Base-by-base conservation (phyloP, 2,113 vertebrate species). In the Scalopus aquaticus region DNA sequence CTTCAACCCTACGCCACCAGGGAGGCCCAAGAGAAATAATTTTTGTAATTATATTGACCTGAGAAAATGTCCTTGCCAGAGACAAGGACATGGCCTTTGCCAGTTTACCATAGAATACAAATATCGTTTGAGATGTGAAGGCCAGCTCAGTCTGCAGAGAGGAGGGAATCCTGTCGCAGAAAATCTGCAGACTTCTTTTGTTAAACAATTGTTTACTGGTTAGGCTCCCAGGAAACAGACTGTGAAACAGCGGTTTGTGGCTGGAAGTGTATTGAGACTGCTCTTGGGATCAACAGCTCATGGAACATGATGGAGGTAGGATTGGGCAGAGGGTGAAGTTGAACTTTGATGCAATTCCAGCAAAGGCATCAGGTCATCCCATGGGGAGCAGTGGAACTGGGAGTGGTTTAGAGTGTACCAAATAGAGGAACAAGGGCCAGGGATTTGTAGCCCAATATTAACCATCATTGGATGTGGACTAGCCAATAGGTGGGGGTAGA, bases 31-130 rank as follows among this genome's bases (percentile, higher is more conserved):
- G 49, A 51, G n/a, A 88, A 88, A 10, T 44, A 91, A 95, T 86
- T 86, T 92, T 82, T 54, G 17, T 93, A 78, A 89, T 91, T 94
- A 90, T 67, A 56, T 37, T 91, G 88, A 87, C 58, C 64, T 20
- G 9, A 82, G 67, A 89, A 91, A 91, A 73, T 39, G 15, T 83
- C 20, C 42, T 86, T 91, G 49, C 44, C 42, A 51, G 73, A 81
- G 62, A 77, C 20, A 56, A 28, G 39, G 69, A 44, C 39, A 72
- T 13, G 20, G 37, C 42, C 26, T 1, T 9, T 49, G 0, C 9
- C 54, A 16, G 17, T 26, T 12, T 44, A 35, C 70, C 39, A 72
- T 20, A 94, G 62, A 78, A 93, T 67, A 78, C 32, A 91, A 49
- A 32, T 54, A 65, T 8, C 20, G 2, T 5, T 49, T 16, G 17